Evolutionary conservation across 2,113 vertebrate genomes (phyloP).

Genomic region (Tetraodon nigroviridis): DNA sequence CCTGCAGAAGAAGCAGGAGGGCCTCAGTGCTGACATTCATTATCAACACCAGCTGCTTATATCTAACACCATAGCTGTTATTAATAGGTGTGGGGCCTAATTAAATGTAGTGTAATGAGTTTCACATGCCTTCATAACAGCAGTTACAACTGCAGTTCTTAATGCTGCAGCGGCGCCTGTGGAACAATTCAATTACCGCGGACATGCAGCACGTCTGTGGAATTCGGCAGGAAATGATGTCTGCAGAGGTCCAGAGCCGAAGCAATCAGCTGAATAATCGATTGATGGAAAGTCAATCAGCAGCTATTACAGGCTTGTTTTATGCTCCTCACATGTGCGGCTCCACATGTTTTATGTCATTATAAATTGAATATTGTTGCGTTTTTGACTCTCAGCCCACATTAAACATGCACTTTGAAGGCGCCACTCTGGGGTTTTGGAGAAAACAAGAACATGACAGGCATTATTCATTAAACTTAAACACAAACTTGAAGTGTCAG

Average conservation of each 20-base stretch:
- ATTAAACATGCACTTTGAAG: neutral
- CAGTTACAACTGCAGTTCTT: slow-evolving; percentile 34
- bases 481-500: no score
- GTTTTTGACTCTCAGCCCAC: neutral
- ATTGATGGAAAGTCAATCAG: neutral
- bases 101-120: slow-evolving; percentile 51
- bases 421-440: no score
- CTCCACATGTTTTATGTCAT: neutral
- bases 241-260: slow-evolving; percentile 4
- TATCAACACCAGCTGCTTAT: slow-evolving; percentile 32
- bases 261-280: neutral
- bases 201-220: slow-evolving; percentile 50
- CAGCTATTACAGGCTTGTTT: neutral
- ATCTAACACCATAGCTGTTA: slow-evolving; percentile 38
- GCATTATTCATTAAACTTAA: neutral
- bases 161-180: slow-evolving; percentile 39
- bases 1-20: slow-evolving; percentile 12
- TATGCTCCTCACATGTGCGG: neutral
- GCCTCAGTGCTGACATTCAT: slow-evolving; percentile 2
- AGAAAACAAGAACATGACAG: neutral
- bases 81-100: slow-evolving; percentile 45
- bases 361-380: neutral
- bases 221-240: slow-evolving; percentile 57
- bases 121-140: slow-evolving; percentile 32
- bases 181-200: slow-evolving; percentile 66